Percentiles rank a stretch among this genome's conserved stretches.
These are phyloP conservation scores for Drosophila pegasa DNA, from an alignment of 2,888 invertebrate species.

Conservation along the genomic window DNA sequence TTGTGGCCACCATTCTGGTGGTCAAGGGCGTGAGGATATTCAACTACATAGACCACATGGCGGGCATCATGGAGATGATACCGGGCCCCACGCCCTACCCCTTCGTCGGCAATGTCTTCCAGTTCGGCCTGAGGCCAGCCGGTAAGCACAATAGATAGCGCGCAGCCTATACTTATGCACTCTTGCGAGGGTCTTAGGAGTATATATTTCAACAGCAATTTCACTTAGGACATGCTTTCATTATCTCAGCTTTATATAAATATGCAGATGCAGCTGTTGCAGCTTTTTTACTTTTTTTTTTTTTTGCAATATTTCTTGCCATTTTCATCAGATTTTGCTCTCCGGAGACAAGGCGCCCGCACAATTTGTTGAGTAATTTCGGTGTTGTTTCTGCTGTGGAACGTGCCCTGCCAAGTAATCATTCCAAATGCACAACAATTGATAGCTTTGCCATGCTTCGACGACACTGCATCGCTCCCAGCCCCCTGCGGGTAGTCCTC, in stretches of 20 bases:
- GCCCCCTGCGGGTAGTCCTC: too few species aligned
- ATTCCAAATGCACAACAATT: constrained; percentile 65
- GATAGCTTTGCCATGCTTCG: constrained; percentile 51
- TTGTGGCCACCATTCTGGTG: constrained; percentile 71
- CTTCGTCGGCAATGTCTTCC: constrained; percentile 81
- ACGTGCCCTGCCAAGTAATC: constrained; percentile 51
- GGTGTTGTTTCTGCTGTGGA: constrained; percentile 33
- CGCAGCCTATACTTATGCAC: constrained; percentile 69
- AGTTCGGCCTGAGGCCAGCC: constrained; percentile 78
- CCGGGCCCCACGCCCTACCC: constrained; percentile 82
- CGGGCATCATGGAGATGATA: constrained; percentile 82
- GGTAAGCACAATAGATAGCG: constrained; percentile 63
- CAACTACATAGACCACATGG: constrained; percentile 81
- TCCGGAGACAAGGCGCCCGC: constrained; percentile 10
- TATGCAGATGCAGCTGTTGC: constrained; percentile 1
- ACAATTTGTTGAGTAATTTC: constrained; percentile 60
- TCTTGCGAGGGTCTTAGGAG: constrained; percentile 21
- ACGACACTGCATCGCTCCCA: constrained; percentile 19
- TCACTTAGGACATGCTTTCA: not conserved
- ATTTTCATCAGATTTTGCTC: constrained; percentile 46
- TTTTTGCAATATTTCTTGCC: constrained; percentile 41
- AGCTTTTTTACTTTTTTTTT: constrained; percentile 7
- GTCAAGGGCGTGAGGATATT: constrained; percentile 78
- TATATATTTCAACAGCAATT: not conserved
- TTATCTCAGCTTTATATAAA: constrained; percentile 8